phyloP scores from a whole-genome alignment of 2,797 vertebrate genomes.

The Aphelocoma californica region DNA sequence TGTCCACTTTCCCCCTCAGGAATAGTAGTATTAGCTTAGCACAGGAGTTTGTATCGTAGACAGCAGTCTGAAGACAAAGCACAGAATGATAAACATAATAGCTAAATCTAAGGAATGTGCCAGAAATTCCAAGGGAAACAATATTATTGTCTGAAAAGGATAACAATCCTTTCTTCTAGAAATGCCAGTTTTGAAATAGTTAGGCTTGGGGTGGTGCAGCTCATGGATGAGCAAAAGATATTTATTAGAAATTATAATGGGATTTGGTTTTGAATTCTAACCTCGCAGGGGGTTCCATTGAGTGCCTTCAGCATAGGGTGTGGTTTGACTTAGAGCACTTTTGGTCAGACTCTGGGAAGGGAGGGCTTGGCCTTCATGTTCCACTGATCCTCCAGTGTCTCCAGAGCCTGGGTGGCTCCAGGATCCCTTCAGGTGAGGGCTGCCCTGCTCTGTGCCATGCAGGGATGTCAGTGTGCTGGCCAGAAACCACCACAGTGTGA shows the following conservation, averaged over 20 bases:
- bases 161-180: not conserved
- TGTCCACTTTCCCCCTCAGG: not conserved
- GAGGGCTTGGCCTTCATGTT: not conserved
- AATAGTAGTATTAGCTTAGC: not conserved
- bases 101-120: not conserved
- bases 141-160: not conserved
- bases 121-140: not conserved
- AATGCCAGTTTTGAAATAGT: not conserved
- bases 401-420: not conserved
- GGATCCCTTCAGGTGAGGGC: not conserved
- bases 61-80: not conserved
- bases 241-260: not conserved
- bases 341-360: not conserved
- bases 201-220: not conserved
- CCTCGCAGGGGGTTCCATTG: not conserved
- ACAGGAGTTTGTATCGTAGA: not conserved
- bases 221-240: not conserved
- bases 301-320: not conserved
- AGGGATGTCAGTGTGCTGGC: not conserved
- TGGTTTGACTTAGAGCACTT: not conserved
- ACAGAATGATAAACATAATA: not conserved
- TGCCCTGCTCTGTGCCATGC: not conserved
- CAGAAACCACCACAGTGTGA: not conserved
- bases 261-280: not conserved
- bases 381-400: not conserved